Conservation (phyloP, 2,888 invertebrate species). For the Hartigia nigra region DNA sequence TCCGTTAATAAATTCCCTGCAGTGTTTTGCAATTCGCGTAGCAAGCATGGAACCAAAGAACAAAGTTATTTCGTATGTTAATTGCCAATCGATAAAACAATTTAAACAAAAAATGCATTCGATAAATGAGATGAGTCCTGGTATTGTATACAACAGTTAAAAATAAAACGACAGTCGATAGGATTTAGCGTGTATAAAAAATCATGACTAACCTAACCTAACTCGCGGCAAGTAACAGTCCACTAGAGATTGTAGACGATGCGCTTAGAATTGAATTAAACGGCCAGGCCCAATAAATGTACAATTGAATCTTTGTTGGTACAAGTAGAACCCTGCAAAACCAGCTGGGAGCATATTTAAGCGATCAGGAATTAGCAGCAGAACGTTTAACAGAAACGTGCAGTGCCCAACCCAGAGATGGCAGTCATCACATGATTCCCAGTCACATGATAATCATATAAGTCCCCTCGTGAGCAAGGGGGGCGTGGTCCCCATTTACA, state of each 20-base stretch:
- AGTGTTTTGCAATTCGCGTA: not conserved
- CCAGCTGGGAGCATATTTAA: not conserved
- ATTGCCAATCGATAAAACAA: not conserved
- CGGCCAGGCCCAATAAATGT: not conserved
- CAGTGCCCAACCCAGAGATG: not conserved
- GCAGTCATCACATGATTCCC: conserved; percentile 61
- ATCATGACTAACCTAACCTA: not conserved
- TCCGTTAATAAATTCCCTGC: not conserved
- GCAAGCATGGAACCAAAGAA: not conserved
- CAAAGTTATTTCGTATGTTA: not conserved
- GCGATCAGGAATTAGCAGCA: not conserved
- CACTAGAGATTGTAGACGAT: not conserved
- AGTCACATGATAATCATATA: conserved; percentile 64
- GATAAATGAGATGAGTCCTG: not conserved
- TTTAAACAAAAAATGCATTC: not conserved
- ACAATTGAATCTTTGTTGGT: not conserved
- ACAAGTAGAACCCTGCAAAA: not conserved
- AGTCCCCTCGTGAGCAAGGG: conserved; percentile 53
- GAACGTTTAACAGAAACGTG: not conserved
- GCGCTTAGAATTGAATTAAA: not conserved
- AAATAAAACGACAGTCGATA: not conserved
- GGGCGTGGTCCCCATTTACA: conserved; percentile 54
- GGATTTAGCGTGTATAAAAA: not conserved
- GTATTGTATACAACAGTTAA: not conserved
- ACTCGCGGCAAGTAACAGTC: not conserved